Base-by-base conservation (phyloP, 1,140 invertebrate genomes). In the Orius insidiosus region DNA sequence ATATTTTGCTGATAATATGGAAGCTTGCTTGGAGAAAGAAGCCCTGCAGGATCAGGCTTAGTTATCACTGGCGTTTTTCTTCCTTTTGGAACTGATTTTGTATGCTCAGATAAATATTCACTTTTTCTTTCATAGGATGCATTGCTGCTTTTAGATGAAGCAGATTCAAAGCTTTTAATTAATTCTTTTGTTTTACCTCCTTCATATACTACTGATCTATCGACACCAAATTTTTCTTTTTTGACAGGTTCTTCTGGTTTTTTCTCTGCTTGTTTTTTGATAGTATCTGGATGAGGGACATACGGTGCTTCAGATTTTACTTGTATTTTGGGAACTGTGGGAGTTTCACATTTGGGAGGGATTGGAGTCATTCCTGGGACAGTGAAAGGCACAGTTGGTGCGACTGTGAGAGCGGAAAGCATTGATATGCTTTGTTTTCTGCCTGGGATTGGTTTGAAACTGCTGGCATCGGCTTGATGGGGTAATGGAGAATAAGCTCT, bases 1-100 rank as follows among this genome's bases (percentile, higher is more conserved):
- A 72, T 65, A 56, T 73, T 66, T 61, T 68, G 67, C 57, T 75
- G 72, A 59, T 75, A 76, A 47, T 64, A 59, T 18, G 72, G 71
- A 55, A 58, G 42, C 11, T 72, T 13, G 16, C 30, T 34, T 2
- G 19, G 18, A 11, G 16, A n/a, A 30, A 18, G 16, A n/a, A 43
- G 31, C n/a, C 41, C 41, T 43, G 41, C 8, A 43, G 41, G 24
- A 24, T 24, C 24, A 24, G 24, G 24, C 24, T 24, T 24, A 24
- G 24, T 24, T 24, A 24, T 24, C 3, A 24, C 24, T 24, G 24
- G 24, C 3, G 24, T 24, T 7, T 24, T 24, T 24, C 24, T 24
- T 24, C 24, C 24, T 24, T 24, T 24, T 4, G 24, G 24, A 24
- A 7, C 24, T 24, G 24, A 24, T 24, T 24, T 24, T n/a, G 24